These are phyloP conservation scores for Escarpia spicata DNA, from an alignment of 2,888 invertebrate species.

Conservation along the genomic window DNA sequence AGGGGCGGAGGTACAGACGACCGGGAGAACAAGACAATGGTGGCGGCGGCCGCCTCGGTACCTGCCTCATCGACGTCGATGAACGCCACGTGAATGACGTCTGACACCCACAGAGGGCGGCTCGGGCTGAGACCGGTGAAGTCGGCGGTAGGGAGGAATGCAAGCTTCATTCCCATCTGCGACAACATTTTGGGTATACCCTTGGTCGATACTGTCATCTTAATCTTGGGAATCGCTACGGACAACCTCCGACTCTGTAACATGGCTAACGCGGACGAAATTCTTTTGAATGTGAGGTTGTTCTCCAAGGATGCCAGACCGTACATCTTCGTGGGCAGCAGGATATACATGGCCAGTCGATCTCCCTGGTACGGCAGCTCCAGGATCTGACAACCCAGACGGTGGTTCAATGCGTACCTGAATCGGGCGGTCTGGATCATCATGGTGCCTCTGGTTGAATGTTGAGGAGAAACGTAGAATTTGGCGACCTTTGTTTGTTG, in stretches of 20 bases:
- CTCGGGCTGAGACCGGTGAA: slow-evolving; percentile 51
- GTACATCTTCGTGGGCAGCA: slow-evolving; percentile 51
- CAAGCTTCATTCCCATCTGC: slow-evolving; percentile 51
- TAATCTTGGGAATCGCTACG: slow-evolving; percentile 51
- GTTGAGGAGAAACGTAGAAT: slow-evolving; percentile 39
- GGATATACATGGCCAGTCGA: slow-evolving; percentile 53
- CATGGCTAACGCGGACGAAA: neutral
- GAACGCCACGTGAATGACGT: slow-evolving; percentile 58
- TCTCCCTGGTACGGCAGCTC: slow-evolving; percentile 75
- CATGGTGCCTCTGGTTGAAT: slow-evolving; percentile 72
- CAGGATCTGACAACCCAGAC: slow-evolving; percentile 79
- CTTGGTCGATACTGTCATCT: slow-evolving; percentile 45
- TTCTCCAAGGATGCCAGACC: slow-evolving; percentile 43
- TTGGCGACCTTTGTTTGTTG: slow-evolving; percentile 37
- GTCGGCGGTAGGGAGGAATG: slow-evolving; percentile 50
- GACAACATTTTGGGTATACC: slow-evolving; percentile 44
- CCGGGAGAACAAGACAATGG: slow-evolving; percentile 28
- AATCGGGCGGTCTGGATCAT: slow-evolving; percentile 73
- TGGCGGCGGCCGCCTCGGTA: slow-evolving; percentile 61
- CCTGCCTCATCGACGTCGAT: slow-evolving; percentile 62
- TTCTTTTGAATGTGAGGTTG: slow-evolving; percentile 10
- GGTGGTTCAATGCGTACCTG: slow-evolving; percentile 66
- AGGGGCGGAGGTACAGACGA: neutral
- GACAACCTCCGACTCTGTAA: slow-evolving; percentile 34
- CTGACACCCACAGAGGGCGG: slow-evolving; percentile 47